These are phyloP conservation scores for Antennarius maculatus DNA, from an alignment of 2,797 vertebrate species.

Conservation along the genomic window DNA sequence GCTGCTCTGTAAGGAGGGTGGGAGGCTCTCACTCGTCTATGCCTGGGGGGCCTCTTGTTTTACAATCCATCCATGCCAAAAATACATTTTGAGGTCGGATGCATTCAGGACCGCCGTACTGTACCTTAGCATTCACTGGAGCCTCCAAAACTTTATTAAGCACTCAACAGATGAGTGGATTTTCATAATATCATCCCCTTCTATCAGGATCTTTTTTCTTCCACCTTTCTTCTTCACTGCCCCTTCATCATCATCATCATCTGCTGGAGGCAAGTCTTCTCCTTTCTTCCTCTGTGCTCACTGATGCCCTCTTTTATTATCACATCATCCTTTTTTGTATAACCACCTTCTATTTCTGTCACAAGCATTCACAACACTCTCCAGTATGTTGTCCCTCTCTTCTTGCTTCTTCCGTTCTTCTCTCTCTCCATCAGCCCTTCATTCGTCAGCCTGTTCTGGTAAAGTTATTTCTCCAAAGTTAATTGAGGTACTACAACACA, in stretches of 20 bases:
- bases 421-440: background rate
- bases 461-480: conserved; percentile 57
- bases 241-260: conserved; percentile 23
- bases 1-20: background rate
- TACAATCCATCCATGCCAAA: background rate
- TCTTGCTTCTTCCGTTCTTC: background rate
- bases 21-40: background rate
- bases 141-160: conserved; percentile 9
- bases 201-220: conserved; percentile 17
- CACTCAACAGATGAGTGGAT: conserved; percentile 34
- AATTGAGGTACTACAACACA: conserved; percentile 41
- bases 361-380: conserved; percentile 3
- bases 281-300: conserved; percentile 7
- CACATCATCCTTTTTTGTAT: conserved; percentile 4
- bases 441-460: background rate
- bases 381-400: background rate
- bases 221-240: background rate
- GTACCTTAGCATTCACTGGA: background rate
- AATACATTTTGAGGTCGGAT: conserved; percentile 6
- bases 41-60: conserved; percentile 7
- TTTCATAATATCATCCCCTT: conserved; percentile 33
- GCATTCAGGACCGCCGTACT: background rate
- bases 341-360: conserved; percentile 4
- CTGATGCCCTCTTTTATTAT: conserved; percentile 16
- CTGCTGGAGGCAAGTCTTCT: conserved; percentile 27